A percentile compares a stretch with the other conserved stretches of the same genome.
Evolutionary conservation across 2,797 vertebrate genomes (phyloP).

Genomic region (Cyprinella venusta): DNA sequence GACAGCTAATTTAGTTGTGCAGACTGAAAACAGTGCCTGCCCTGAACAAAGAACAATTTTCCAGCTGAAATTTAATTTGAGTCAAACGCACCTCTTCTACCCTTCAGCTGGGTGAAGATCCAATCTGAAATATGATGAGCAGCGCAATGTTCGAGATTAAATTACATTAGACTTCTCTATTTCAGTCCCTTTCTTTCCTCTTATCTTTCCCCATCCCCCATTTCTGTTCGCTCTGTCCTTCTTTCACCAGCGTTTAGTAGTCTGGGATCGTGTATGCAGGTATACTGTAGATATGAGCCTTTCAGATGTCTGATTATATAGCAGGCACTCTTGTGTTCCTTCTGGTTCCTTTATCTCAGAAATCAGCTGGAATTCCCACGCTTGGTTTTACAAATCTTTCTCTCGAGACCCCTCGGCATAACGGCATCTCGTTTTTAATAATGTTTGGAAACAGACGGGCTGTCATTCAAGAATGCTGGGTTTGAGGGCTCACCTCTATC

Average conservation of each 20-base stretch:
- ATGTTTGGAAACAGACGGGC: conserved; percentile 14
- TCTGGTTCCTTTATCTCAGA: conserved; percentile 20
- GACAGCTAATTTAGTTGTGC: conserved; percentile 12
- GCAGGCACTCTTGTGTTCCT: background rate
- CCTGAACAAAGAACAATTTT: conserved; percentile 30
- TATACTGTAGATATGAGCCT: background rate
- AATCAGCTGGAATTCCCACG: conserved; percentile 34
- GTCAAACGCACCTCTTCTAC: conserved; percentile 39
- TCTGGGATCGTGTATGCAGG: conserved; percentile 11
- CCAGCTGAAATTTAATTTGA: conserved; percentile 45
- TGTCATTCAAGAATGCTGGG: conserved; percentile 22
- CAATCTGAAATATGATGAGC: conserved; percentile 38
- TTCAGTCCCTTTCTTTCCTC: background rate
- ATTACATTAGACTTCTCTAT: conserved; percentile 17
- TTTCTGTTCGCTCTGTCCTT: background rate
- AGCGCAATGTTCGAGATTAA: conserved; percentile 18
- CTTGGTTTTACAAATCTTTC: background rate
- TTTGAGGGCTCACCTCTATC: background rate
- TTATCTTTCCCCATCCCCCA: background rate
- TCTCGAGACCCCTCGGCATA: conserved; percentile 17
- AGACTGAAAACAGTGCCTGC: conserved; percentile 25
- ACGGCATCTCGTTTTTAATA: background rate
- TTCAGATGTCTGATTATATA: background rate
- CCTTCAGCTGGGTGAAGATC: conserved; percentile 27
- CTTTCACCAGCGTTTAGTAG: conserved; percentile 18